Base-by-base conservation (phyloP, 2,797 vertebrate genomes). In the Cheracebus regulus region DNA sequence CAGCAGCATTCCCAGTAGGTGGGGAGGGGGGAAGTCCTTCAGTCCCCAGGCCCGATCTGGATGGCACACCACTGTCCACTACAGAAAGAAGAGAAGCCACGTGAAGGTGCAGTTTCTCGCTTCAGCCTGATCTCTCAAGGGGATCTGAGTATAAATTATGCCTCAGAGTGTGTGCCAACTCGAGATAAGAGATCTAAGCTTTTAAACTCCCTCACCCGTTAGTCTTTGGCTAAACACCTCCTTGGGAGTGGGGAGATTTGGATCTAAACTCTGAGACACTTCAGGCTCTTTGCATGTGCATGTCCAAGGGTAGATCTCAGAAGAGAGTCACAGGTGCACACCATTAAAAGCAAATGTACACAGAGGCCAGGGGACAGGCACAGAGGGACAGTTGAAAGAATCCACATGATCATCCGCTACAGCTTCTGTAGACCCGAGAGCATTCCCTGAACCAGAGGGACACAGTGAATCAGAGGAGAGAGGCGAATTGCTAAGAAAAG, bases 331-430 rank as follows among this genome's bases (percentile, higher is more conserved):
- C 30, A 36, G 55, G 75, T 39, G 12, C 19, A 91, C 44, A 14
- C 20, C 36, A 24, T 33, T 44, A 39, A 83, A 76, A 33, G 79
- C n/a, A 64, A 72, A 80, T 7, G 20, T 26, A 36, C 1, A 1
- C 12, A 22, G 36, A 46, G 93, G 44, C 5, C 48, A 20, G 12
- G 30, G 2, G 6, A 30, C 7, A 9, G 15, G 46, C 12, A 33
- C 10, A 9, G 14, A 72, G n/a, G 41, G 44, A 4, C 9, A 36
- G 22, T 0, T 2, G 33, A 64, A 83, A 33, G 22, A 46, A 41
- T 22, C 8, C 10, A 26, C 0, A 0, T 50, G n/a, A 19, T 79
- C 30, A 11, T 33, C 64, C 1, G 1, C 3, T 12, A 2, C 15
- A 30, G 14, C 26, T 78, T 39, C 79, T 67, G 22, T 1, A 36